Conservation (phyloP, 2,113 vertebrate species). For the Pelecanoides urinatrix region DNA sequence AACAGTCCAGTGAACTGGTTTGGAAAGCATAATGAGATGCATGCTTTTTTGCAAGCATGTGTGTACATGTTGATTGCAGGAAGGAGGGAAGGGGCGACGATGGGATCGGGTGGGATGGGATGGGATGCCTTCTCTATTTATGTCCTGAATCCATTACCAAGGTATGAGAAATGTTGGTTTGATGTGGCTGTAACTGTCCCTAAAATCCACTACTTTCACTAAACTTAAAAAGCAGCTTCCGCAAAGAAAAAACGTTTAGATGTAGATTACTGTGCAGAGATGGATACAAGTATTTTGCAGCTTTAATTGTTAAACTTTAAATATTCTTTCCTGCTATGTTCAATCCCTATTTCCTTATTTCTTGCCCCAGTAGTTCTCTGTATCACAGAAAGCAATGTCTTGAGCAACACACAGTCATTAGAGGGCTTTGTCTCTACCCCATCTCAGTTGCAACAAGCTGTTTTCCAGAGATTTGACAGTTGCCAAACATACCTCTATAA, state of each 20-base stretch:
- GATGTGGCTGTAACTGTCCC: neutral
- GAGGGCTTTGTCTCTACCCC: neutral
- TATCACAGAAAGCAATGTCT: neutral
- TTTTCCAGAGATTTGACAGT: neutral
- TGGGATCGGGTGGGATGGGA: neutral
- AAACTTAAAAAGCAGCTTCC: neutral
- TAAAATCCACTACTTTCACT: neutral
- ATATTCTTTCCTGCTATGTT: neutral
- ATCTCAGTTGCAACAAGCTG: neutral
- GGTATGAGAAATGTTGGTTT: neutral
- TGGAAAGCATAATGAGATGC: neutral
- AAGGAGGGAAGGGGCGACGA: neutral
- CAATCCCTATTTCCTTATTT: neutral
- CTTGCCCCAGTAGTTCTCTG: neutral
- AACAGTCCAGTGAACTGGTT: neutral
- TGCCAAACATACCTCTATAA: neutral
- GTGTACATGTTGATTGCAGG: neutral
- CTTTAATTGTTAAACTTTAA: neutral
- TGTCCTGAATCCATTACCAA: neutral
- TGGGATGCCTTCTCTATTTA: neutral
- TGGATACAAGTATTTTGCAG: neutral
- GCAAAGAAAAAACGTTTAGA: neutral
- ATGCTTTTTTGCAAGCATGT: neutral
- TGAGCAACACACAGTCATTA: accelerated
- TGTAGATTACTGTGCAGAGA: neutral